Evolutionary conservation across 1,140 invertebrate species (phyloP).

Genomic region (Leptoteleia sp.): DNA sequence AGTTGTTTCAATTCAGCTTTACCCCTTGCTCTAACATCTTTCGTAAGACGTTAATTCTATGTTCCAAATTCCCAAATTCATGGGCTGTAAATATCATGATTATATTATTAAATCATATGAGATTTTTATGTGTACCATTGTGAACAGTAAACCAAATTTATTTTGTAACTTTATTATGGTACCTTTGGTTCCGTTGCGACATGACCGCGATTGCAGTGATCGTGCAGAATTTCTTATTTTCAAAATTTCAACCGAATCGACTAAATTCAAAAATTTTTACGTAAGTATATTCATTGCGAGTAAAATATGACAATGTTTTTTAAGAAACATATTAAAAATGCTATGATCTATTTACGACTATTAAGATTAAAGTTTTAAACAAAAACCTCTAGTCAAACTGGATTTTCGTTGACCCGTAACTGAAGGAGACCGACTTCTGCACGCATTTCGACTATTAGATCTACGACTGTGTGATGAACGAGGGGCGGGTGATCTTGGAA

Average conservation of each 20-base stretch:
- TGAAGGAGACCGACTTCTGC: slow-evolving; percentile 70
- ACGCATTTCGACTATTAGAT: slow-evolving; percentile 41
- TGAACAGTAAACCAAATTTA: slow-evolving; percentile 48
- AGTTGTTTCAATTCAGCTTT: slow-evolving; percentile 65
- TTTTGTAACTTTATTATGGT: slow-evolving; percentile 21
- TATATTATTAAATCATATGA: neutral
- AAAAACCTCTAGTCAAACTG: slow-evolving; percentile 67
- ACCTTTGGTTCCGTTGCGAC: slow-evolving; percentile 25
- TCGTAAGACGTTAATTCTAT: slow-evolving; percentile 69
- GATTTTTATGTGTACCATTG: slow-evolving; percentile 2
- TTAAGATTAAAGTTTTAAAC: too few species aligned
- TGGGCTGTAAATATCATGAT: slow-evolving; percentile 24
- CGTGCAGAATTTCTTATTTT: slow-evolving; percentile 37
- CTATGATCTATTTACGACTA: neutral
- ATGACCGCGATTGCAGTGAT: slow-evolving; percentile 1
- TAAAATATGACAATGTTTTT: too few species aligned
- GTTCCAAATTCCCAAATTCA: slow-evolving; percentile 71
- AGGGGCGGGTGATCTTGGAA: slow-evolving; percentile 30
- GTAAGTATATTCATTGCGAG: too few species aligned
- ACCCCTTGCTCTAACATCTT: slow-evolving; percentile 73
- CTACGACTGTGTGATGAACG: slow-evolving; percentile 45
- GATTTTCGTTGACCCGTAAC: slow-evolving; percentile 63
- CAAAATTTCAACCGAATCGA: slow-evolving; percentile 22
- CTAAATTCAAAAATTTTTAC: slow-evolving; percentile 12
- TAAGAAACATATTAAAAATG: neutral